Evolutionary conservation across 2,113 vertebrate species (phyloP).

Genomic region (Fregetta grallaria): DNA sequence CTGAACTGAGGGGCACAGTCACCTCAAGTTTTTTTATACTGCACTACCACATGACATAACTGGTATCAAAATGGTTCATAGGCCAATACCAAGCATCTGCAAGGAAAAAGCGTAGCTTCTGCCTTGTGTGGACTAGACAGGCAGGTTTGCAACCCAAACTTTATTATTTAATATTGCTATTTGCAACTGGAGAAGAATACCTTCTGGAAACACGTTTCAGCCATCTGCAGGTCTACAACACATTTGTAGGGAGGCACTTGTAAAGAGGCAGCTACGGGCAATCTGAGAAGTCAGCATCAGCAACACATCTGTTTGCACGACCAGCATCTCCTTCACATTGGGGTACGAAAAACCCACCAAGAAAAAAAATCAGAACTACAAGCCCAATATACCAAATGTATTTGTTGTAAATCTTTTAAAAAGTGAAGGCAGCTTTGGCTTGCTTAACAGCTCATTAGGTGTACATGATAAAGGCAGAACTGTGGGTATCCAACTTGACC

Average conservation of each 20-base stretch:
- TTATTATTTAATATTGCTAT: not conserved
- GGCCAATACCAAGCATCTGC: no score
- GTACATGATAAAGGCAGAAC: rapidly evolving
- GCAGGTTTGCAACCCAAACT: not conserved
- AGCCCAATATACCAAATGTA: rapidly evolving
- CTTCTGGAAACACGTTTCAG: not conserved
- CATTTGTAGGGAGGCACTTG: not conserved
- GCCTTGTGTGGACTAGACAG: not conserved
- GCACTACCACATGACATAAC: not conserved
- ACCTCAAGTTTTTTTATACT: not conserved
- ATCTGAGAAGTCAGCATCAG: not conserved
- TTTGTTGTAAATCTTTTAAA: not conserved
- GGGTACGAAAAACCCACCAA: not conserved
- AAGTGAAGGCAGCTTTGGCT: not conserved
- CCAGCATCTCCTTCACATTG: not conserved
- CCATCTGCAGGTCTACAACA: not conserved
- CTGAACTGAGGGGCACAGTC: not conserved
- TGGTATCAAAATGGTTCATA: not conserved
- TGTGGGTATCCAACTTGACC: not conserved
- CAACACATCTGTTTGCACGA: not conserved
- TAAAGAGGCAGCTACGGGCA: not conserved
- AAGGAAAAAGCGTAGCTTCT: rapidly evolving
- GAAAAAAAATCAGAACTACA: not conserved
- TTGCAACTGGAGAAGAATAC: not conserved
- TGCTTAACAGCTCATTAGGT: no score